phyloP scores from a whole-genome alignment of 2,113 vertebrate genomes.

The Trachemys scripta region DNA sequence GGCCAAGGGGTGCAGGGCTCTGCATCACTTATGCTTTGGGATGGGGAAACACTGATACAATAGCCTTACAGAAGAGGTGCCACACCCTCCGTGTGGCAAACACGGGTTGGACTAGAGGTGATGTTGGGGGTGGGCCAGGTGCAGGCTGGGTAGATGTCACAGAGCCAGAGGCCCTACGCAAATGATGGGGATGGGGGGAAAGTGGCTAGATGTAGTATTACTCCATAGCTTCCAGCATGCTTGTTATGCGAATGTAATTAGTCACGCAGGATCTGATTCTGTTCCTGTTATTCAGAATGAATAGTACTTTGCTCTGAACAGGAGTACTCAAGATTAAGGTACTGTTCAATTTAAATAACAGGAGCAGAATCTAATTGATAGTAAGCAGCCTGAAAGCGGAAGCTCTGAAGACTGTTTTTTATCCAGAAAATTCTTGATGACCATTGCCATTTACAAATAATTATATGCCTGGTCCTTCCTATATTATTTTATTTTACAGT shows the following conservation, averaged over 20 bases:
- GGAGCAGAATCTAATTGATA: background rate
- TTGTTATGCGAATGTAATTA: background rate
- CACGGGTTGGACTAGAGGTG: background rate
- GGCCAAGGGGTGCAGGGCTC: background rate
- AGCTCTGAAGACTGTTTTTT: background rate
- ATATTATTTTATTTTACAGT: background rate
- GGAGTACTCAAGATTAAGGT: background rate
- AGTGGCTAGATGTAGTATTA: background rate
- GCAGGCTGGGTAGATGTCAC: background rate
- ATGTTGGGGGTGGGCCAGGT: background rate
- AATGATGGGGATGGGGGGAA: background rate
- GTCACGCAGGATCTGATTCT: background rate
- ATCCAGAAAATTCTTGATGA: background rate
- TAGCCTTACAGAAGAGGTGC: background rate
- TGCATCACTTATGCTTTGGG: background rate
- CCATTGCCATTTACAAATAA: background rate
- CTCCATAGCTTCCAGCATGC: background rate
- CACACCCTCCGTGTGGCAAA: rapidly evolving
- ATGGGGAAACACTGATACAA: rapidly evolving
- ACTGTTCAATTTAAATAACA: background rate
- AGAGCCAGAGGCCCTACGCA: background rate
- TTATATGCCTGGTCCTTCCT: background rate
- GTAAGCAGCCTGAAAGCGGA: background rate
- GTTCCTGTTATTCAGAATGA: background rate
- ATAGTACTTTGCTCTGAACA: background rate